Conservation (phyloP, 2,113 vertebrate species). For the Dasyurus viverrinus region DNA sequence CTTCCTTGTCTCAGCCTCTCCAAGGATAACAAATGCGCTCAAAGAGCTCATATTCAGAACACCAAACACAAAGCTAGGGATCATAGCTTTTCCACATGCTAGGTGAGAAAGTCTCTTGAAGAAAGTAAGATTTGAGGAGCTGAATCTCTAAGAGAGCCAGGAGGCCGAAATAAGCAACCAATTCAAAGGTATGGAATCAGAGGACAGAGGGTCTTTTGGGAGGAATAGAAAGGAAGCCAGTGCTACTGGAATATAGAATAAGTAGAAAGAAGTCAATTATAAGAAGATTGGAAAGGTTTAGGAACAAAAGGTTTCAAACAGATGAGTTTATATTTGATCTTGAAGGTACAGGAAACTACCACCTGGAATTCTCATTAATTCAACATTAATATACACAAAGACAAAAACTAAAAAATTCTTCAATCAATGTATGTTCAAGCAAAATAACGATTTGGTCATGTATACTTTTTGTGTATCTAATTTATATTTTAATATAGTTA, state of each 20-base stretch:
- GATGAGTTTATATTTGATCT: not conserved
- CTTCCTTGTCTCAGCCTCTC: not conserved
- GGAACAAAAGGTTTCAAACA: not conserved
- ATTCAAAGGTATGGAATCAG: not conserved
- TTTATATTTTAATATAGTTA: no score
- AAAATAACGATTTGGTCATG: no score
- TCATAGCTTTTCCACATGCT: not conserved
- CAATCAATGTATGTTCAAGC: not conserved
- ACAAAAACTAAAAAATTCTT: not conserved
- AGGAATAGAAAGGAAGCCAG: not conserved
- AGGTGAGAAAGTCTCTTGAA: not conserved
- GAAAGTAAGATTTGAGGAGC: not conserved
- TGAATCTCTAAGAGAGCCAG: no score
- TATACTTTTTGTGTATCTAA: no score
- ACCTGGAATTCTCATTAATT: no score
- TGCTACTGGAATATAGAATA: no score
- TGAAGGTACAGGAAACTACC: no score
- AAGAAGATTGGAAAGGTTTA: not conserved
- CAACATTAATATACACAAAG: not conserved
- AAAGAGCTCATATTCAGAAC: not conserved
- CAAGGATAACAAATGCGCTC: not conserved
- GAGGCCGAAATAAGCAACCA: not conserved
- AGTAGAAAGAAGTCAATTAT: no score
- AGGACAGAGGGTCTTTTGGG: not conserved
- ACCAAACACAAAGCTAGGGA: not conserved